Percentiles rank a stretch among this genome's conserved stretches.
Evolutionary conservation across 2,797 vertebrate species (phyloP).

Genomic region (Otolemur crassicaudatus): DNA sequence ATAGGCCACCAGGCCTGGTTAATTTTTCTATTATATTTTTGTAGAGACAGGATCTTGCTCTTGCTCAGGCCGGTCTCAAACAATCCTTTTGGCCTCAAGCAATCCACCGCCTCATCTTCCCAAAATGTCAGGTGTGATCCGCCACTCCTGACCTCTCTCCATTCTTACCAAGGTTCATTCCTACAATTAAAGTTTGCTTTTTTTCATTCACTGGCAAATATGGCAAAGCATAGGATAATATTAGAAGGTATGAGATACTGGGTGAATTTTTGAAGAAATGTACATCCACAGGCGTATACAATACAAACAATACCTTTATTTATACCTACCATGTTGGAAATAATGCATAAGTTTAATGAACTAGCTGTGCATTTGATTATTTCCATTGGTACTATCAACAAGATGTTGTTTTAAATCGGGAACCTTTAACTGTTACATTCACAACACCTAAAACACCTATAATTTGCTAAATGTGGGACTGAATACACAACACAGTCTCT

Average conservation of each 20-base stretch:
- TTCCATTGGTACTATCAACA: not conserved
- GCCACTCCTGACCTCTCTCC: not conserved
- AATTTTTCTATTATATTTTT: not conserved
- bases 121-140: not conserved
- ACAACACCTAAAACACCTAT: not conserved
- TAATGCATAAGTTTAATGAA: constrained; percentile 55
- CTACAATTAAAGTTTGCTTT: constrained; percentile 36
- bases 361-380: not conserved
- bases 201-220: constrained; percentile 45
- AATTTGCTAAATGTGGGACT: constrained; percentile 38
- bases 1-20: not conserved
- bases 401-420: constrained; percentile 34
- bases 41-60: not conserved
- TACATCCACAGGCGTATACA: not conserved
- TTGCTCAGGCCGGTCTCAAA: not conserved
- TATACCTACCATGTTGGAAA: not conserved
- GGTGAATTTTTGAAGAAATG: constrained; percentile 13
- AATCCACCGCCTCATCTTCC: not conserved
- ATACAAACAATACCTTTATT: not conserved
- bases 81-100: not conserved
- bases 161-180: not conserved
- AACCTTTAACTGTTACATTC: constrained; percentile 44
- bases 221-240: not conserved
- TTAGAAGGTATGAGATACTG: not conserved
- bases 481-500: not conserved